phyloP scores from a whole-genome alignment of 2,888 invertebrate species.

The Cabera pusaria region DNA sequence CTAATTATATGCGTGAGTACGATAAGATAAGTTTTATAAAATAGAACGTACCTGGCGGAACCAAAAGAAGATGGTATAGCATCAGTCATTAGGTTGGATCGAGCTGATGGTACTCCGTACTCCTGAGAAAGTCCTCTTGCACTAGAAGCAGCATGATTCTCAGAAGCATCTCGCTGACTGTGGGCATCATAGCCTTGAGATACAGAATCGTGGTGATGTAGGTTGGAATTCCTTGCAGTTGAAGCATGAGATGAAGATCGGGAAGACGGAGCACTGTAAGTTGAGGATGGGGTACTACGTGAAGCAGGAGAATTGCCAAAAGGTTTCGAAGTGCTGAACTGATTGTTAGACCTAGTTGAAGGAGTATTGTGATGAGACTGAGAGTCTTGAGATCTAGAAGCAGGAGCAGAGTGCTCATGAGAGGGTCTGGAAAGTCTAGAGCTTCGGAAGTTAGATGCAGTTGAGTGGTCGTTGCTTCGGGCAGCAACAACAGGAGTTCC shows the following conservation, averaged over 20 bases:
- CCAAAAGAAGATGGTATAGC: slow-evolving; percentile 55
- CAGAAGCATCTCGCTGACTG: slow-evolving; percentile 46
- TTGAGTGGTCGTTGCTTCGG: background rate
- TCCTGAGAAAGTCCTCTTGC: slow-evolving; percentile 52
- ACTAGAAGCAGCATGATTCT: slow-evolving; percentile 68
- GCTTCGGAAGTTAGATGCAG: slow-evolving; percentile 9
- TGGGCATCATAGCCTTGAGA: slow-evolving; percentile 46
- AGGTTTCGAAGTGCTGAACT: slow-evolving; percentile 5
- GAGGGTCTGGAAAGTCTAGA: background rate
- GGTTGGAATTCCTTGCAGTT: slow-evolving; percentile 37
- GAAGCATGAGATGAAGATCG: slow-evolving; percentile 6
- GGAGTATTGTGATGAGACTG: background rate
- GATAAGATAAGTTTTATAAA: too few relatives aligned
- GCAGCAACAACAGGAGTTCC: slow-evolving; percentile 37
- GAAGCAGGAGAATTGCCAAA: slow-evolving; percentile 5
- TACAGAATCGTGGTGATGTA: slow-evolving; percentile 41
- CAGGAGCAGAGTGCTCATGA: background rate
- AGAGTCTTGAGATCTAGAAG: background rate
- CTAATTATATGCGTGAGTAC: too few relatives aligned
- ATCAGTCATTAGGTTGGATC: slow-evolving; percentile 29
- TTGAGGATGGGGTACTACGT: slow-evolving; percentile 6
- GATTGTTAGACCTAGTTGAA: slow-evolving; percentile 8
- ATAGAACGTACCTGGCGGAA: slow-evolving; percentile 41
- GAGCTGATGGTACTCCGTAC: background rate
- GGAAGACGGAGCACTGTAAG: slow-evolving; percentile 5